A percentile compares a stretch with the other conserved stretches of the same genome.
Evolutionary conservation across 2,797 vertebrate genomes (phyloP).

Genomic region (Siniperca undulata): DNA sequence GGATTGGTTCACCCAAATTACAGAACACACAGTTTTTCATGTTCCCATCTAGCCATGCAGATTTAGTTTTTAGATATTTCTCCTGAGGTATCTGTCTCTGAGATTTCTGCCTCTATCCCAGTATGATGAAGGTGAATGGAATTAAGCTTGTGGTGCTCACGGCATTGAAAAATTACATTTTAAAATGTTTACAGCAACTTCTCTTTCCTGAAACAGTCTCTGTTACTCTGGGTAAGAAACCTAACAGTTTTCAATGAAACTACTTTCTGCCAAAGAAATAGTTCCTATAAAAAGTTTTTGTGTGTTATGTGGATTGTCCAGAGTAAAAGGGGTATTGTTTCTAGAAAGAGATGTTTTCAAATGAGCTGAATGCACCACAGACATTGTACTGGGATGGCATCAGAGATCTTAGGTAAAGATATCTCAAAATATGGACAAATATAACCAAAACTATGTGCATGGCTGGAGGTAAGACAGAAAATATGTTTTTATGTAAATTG

Average conservation of each 20-base stretch:
- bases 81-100: not conserved
- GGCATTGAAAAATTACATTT: not conserved
- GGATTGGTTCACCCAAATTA: constrained; percentile 11
- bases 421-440: not conserved
- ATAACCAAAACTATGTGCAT: not conserved
- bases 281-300: not conserved
- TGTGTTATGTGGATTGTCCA: not conserved
- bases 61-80: not conserved
- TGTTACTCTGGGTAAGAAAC: not conserved
- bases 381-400: not conserved
- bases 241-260: not conserved
- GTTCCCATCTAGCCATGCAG: not conserved
- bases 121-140: not conserved
- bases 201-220: not conserved
- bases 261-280: not conserved
- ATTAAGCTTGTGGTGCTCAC: not conserved
- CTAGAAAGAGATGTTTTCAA: not conserved
- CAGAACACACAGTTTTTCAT: not conserved
- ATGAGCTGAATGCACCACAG: not conserved
- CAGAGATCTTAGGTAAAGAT: not conserved
- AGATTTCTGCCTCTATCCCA: not conserved
- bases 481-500: not conserved
- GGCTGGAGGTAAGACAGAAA: not conserved
- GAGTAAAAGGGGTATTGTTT: not conserved
- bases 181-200: not conserved